Base-by-base conservation (phyloP, 1,140 invertebrate genomes). In the Tachypleus tridentatus region DNA sequence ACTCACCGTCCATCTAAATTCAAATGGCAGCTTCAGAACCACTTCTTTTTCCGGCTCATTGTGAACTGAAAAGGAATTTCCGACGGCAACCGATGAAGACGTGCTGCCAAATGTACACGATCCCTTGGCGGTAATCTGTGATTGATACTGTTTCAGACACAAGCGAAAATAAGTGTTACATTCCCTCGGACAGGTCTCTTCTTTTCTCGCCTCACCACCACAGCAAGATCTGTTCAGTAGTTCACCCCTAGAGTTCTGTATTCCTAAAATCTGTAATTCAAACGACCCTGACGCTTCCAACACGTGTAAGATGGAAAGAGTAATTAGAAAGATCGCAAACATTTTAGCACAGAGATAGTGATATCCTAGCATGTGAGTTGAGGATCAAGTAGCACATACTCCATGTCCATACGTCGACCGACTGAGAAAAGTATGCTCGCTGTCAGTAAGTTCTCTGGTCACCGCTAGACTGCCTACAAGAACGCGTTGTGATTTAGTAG, bases 141-240 rank as follows among this genome's bases (percentile, higher is more conserved):
- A 89, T 80, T 93, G 90, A 77, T 92, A 93, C 79, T 93, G 90
- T 81, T 93, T 93, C 70, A 93, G 85, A 79, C 91, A 93, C 70
- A 93, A 82, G 72, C 86, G 82, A 78, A 93, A 92, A 73, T 86
- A 85, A 10, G 91, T 93, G 74, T 85, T 84, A 79, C 91, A 94
- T 59, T 82, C 79, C 64, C 80, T 77, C 64, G 81, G 77, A 74
- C 82, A 83, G 4, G 62, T 62, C 10, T 51, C 64, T 51, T 65
- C 61, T 11, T 64, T 58, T 7, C 65, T n/a, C 10, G 48, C 9
- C 51, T 62, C 54, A 7, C 49, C 51, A 65, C 87, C 88, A 79
- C 91, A 93, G 80, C 90, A 93, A 74, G 82, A 83, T 70, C 89
- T 89, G 73, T 82, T 83, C 67, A 86, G 81, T 71, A 91, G 80